A percentile compares a stretch with the other conserved stretches of the same genome.
These are phyloP conservation scores for Drosophila grimshawi DNA, from an alignment of 1,140 invertebrate species.

Conservation along the genomic window DNA sequence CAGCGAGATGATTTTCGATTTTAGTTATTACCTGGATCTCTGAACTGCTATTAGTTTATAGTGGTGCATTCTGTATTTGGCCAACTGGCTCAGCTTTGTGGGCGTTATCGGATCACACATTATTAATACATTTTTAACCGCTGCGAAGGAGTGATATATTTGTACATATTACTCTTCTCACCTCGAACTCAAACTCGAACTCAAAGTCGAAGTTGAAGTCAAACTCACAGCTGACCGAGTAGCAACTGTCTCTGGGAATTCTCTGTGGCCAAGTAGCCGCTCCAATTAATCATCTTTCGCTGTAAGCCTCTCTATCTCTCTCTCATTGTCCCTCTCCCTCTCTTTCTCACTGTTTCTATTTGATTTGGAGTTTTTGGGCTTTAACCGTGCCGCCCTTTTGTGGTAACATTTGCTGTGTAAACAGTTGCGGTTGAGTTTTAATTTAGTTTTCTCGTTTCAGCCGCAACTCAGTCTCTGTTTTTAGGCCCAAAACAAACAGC, in stretches of 20 bases:
- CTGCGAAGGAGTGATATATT: constrained; percentile 79
- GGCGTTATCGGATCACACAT: constrained; percentile 68
- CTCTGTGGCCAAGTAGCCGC: constrained; percentile 55
- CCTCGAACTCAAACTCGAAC: constrained; percentile 30
- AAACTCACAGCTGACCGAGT: constrained; percentile 29
- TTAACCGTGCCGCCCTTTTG: constrained; percentile 58
- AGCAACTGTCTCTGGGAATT: constrained; percentile 39
- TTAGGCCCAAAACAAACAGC: constrained; percentile 43
- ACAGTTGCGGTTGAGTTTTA: constrained; percentile 78
- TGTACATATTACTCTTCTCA: constrained; percentile 83
- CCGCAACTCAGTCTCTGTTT: constrained; percentile 19
- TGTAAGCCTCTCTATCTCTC: background rate
- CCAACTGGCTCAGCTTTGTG: constrained; percentile 56
- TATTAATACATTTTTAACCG: constrained; percentile 79
- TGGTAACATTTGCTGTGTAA: constrained; percentile 81
- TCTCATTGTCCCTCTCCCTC: background rate
- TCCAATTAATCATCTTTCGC: constrained; percentile 69
- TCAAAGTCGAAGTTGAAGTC: background rate
- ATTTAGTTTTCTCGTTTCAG: constrained; percentile 66
- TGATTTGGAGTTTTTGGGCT: constrained; percentile 27
- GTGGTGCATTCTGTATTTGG: constrained; percentile 11
- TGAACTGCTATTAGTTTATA: constrained; percentile 34
- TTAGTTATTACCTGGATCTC: background rate
- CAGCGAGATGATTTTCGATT: background rate
- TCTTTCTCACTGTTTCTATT: constrained; percentile 41